Conservation (phyloP, 2,113 vertebrate genomes). For the Halcyon senegalensis region DNA sequence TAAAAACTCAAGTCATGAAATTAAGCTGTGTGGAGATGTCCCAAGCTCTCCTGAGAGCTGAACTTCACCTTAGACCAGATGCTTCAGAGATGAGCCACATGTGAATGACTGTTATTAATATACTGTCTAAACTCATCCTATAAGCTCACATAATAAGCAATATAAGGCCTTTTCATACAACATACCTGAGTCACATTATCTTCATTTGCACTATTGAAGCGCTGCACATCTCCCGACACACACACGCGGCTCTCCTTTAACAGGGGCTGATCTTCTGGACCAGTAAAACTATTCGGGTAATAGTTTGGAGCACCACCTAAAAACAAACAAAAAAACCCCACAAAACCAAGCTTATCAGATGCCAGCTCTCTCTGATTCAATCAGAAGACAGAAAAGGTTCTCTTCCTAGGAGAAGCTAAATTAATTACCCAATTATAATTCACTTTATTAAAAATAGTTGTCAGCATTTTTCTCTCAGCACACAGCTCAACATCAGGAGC, state of each 20-base stretch:
- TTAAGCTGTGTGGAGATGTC: not conserved
- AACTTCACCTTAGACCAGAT: not conserved
- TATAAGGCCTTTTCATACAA: not conserved
- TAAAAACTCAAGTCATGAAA: not conserved
- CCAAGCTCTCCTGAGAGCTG: not conserved
- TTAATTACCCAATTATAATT: not conserved
- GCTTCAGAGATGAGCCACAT: not conserved
- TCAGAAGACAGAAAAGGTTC: not conserved
- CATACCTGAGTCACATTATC: slow-evolving; percentile 92
- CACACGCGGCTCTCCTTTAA: slow-evolving; percentile 69
- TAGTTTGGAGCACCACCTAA: slow-evolving; percentile 95
- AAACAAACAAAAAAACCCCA: not conserved
- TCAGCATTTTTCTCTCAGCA: not conserved
- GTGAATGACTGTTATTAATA: not conserved
- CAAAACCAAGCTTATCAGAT: not conserved
- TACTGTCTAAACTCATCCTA: not conserved
- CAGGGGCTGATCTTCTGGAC: slow-evolving; percentile 76
- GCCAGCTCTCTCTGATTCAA: not conserved
- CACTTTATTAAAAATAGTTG: not conserved
- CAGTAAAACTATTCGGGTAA: slow-evolving; percentile 94
- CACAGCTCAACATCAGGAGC: not conserved
- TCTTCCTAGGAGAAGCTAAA: not conserved
- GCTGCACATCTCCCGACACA: slow-evolving; percentile 79
- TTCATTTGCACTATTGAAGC: slow-evolving; percentile 85
- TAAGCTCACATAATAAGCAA: not conserved